A percentile compares a stretch with the other conserved stretches of the same genome.
phyloP scores from a whole-genome alignment of 1,140 invertebrate genomes.

The Nylanderia fulva region DNA sequence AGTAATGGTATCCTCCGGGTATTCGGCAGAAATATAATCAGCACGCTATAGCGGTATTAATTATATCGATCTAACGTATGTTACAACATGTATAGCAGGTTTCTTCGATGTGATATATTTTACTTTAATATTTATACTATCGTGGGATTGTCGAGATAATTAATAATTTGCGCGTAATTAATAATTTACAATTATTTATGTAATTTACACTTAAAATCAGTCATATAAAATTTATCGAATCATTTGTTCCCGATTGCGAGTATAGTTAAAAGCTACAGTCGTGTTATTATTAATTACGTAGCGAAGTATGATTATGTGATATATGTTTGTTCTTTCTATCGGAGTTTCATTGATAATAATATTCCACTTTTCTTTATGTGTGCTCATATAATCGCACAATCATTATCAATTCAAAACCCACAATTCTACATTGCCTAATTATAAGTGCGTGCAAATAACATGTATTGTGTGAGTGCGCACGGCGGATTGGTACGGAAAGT shows the following conservation, averaged over 20 bases:
- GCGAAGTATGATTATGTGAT: too few relatives aligned
- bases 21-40: slow-evolving; percentile 1
- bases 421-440: slow-evolving; percentile 67
- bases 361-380: neutral
- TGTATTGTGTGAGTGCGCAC: slow-evolving; percentile 52
- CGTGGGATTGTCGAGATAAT: neutral
- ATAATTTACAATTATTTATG: too few relatives aligned
- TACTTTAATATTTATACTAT: neutral
- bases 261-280: neutral
- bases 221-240: neutral
- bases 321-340: neutral
- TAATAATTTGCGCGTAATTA: too few relatives aligned
- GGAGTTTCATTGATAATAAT: neutral
- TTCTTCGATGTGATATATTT: slow-evolving; percentile 8
- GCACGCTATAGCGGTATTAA: slow-evolving; percentile 5
- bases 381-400: neutral
- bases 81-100: slow-evolving; percentile 12
- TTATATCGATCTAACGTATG: neutral
- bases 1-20: slow-evolving; percentile 10
- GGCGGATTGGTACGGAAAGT: slow-evolving; percentile 40
- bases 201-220: neutral
- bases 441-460: slow-evolving; percentile 40
- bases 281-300: too few relatives aligned
- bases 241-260: neutral
- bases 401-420: slow-evolving; percentile 5